phyloP scores from a whole-genome alignment of 2,113 vertebrate genomes.

The Thryonomys swinderianus region DNA sequence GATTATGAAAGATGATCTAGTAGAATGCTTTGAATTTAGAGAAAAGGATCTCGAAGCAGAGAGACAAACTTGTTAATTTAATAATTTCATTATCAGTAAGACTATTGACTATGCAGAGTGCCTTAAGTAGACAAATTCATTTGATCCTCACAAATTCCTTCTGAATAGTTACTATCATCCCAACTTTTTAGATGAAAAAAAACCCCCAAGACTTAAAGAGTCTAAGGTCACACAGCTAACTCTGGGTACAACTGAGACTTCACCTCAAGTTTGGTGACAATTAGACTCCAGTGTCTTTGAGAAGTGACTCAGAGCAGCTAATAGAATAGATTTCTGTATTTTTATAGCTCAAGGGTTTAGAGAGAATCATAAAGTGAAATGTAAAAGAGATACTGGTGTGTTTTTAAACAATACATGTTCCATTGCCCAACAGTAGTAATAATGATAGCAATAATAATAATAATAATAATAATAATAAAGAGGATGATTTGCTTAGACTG shows the following conservation, averaged over 20 bases:
- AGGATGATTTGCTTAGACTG: neutral
- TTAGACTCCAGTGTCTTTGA: neutral
- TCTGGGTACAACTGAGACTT: neutral
- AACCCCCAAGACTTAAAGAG: neutral
- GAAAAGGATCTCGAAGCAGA: neutral
- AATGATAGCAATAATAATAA: neutral
- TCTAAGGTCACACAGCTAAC: neutral
- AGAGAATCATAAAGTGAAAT: neutral
- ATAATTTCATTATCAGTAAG: neutral
- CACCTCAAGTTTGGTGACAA: neutral
- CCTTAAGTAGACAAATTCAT: neutral
- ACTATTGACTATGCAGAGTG: neutral
- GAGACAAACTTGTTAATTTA: neutral
- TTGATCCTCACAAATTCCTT: neutral
- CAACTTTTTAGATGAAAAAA: neutral
- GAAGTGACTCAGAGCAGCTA: neutral
- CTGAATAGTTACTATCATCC: neutral
- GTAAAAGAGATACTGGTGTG: neutral
- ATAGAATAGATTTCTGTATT: neutral
- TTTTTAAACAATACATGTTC: neutral
- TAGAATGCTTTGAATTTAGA: conserved; percentile 21
- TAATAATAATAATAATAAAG: neutral
- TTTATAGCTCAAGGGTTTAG: neutral
- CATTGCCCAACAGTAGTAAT: neutral
- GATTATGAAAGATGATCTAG: neutral